phyloP scores from a whole-genome alignment of 2,888 invertebrate genomes.

The Onthophagus sagittarius region DNA sequence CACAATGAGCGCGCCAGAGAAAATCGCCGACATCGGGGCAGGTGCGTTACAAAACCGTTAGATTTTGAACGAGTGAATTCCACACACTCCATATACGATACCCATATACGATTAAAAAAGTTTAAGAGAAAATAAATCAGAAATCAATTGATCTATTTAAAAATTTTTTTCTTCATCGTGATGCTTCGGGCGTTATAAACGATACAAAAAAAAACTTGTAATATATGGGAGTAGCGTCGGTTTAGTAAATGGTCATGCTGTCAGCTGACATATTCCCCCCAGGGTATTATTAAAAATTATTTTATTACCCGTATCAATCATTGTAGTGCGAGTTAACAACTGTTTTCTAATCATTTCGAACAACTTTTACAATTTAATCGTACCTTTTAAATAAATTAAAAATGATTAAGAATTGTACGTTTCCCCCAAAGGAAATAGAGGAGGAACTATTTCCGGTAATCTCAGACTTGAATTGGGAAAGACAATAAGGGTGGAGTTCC shows the following conservation, averaged over 20 bases:
- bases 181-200: not conserved
- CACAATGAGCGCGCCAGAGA: not conserved
- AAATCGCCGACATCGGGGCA: not conserved
- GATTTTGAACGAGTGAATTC: not conserved
- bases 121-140: not conserved
- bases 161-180: not conserved
- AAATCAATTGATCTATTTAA: not conserved
- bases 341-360: no score
- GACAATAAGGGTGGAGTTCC: not conserved
- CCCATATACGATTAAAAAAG: not conserved
- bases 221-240: not conserved
- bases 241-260: not conserved
- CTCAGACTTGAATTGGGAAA: not conserved
- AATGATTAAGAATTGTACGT: not conserved
- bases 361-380: no score
- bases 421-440: not conserved
- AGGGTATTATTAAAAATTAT: not conserved
- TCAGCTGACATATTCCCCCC: not conserved
- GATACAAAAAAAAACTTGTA: not conserved
- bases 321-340: not conserved
- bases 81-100: not conserved
- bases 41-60: not conserved
- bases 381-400: no score
- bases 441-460: constrained; percentile 1
- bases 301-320: not conserved